A percentile compares a stretch with the other conserved stretches of the same genome.
Conservation (phyloP, 2,888 invertebrate genomes). For the Melanophora roralis region DNA sequence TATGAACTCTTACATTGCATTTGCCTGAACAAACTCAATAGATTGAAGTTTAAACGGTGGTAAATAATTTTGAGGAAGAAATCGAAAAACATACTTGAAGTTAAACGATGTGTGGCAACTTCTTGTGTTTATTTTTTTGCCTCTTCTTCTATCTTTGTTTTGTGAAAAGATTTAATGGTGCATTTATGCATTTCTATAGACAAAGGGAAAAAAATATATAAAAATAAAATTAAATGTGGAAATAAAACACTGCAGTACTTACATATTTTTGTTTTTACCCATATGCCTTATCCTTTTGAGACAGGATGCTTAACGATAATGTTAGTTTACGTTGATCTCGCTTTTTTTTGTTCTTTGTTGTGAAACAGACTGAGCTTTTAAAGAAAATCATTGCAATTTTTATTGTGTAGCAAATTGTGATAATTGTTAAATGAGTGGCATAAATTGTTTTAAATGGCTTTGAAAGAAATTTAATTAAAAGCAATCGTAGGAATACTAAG, state of each 20-base stretch:
- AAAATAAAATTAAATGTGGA: too few relatives aligned
- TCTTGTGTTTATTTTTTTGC: not conserved
- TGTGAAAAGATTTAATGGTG: conserved; percentile 26
- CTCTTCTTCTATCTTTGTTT: not conserved
- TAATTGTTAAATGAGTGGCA: conserved; percentile 7
- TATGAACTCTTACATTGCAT: not conserved
- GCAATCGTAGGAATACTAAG: too few relatives aligned
- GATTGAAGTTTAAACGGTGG: not conserved
- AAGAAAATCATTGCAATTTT: not conserved
- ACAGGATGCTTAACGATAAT: conserved; percentile 8
- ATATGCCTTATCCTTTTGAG: not conserved
- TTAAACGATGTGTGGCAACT: conserved; percentile 43
- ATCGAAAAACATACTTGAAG: conserved; percentile 42
- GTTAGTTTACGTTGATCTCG: not conserved
- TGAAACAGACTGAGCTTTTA: not conserved
- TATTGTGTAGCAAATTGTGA: not conserved
- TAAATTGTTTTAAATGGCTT: not conserved
- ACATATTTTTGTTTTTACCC: not conserved
- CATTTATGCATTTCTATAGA: conserved; percentile 23
- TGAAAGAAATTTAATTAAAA: not conserved
- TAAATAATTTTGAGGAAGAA: not conserved
- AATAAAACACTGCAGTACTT: not conserved
- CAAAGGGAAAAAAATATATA: conserved; percentile 11
- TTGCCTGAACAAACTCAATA: not conserved
- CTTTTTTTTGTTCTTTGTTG: not conserved